A percentile compares a stretch with the other conserved stretches of the same genome.
Evolutionary conservation across 2,888 invertebrate species (phyloP).

Genomic region (Drosophila borborema): DNA sequence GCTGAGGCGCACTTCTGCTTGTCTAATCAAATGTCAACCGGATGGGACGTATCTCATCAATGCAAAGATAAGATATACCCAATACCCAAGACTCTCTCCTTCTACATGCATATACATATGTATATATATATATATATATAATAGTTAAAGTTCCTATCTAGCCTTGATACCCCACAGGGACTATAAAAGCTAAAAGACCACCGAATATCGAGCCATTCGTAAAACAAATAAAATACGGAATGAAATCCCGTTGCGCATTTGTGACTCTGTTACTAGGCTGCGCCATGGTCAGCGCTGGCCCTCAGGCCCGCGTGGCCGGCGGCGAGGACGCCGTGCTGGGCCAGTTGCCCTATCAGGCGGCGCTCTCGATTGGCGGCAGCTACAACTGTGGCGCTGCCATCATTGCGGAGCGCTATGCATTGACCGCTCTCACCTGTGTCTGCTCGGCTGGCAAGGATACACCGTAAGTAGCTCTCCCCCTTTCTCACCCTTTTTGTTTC

Average conservation of each 20-base stretch:
- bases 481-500: no score
- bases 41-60: constrained; percentile 19
- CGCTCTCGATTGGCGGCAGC: constrained; percentile 69
- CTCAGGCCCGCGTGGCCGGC: constrained; percentile 77
- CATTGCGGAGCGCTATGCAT: constrained; percentile 74
- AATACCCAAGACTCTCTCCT: not conserved
- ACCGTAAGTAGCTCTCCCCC: constrained; percentile 64
- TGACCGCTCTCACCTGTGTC: constrained; percentile 82
- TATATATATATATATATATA: not conserved
- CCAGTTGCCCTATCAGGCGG: constrained; percentile 84
- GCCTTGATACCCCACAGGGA: constrained; percentile 5
- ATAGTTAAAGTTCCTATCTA: not conserved
- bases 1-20: constrained; percentile 14
- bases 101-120: no score
- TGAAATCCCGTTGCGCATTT: constrained; percentile 37
- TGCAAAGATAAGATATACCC: constrained; percentile 57
- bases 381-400: constrained; percentile 81
- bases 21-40: constrained; percentile 29
- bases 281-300: constrained; percentile 37
- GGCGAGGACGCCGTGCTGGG: constrained; percentile 81
- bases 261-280: constrained; percentile 27
- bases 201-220: constrained; percentile 5
- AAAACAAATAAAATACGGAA: constrained; percentile 11
- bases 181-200: constrained; percentile 51
- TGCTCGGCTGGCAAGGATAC: constrained; percentile 68